Conservation (phyloP, 2,113 vertebrate species). For the Mormyrus iriodes region DNA sequence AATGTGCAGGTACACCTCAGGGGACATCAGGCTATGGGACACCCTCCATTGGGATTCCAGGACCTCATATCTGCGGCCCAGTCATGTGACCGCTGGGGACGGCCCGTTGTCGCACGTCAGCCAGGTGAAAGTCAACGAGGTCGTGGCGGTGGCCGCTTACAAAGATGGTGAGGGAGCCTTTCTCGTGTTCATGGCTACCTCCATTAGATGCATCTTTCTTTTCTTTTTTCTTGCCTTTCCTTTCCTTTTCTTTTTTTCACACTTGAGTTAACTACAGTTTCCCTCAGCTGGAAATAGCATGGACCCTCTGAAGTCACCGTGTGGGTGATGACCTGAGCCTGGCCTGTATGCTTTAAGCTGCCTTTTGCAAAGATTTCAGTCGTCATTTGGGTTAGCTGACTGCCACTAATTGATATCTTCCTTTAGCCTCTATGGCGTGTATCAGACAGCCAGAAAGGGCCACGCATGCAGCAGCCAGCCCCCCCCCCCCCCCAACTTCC, state of each 20-base stretch:
- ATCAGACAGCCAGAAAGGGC: not conserved
- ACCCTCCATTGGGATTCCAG: slow-evolving; percentile 81
- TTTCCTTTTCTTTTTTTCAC: not conserved
- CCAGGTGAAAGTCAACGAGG: slow-evolving; percentile 78
- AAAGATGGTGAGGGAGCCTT: slow-evolving; percentile 73
- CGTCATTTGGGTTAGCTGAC: not conserved
- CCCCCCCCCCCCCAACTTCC: no score
- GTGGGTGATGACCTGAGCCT: not conserved
- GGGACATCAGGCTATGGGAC: slow-evolving; percentile 89
- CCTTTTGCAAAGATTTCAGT: not conserved
- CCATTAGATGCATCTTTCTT: not conserved
- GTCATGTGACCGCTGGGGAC: slow-evolving; percentile 50
- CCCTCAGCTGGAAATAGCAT: not conserved
- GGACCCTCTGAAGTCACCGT: not conserved
- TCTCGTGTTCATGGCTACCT: no score
- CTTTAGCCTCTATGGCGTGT: not conserved
- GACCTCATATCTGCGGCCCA: slow-evolving; percentile 70
- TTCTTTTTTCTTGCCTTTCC: not conserved
- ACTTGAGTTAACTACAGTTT: not conserved
- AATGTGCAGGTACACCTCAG: slow-evolving; percentile 79
- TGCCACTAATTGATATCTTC: not conserved
- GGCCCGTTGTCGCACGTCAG: slow-evolving; percentile 67
- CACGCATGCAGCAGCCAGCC: not conserved
- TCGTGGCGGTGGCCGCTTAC: slow-evolving; percentile 80
- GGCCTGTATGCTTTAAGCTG: not conserved